Evolutionary conservation across 2,797 vertebrate species (phyloP), one percentile per base, ranked within the genome.

Genomic region (Cyclura pinguis): DNA sequence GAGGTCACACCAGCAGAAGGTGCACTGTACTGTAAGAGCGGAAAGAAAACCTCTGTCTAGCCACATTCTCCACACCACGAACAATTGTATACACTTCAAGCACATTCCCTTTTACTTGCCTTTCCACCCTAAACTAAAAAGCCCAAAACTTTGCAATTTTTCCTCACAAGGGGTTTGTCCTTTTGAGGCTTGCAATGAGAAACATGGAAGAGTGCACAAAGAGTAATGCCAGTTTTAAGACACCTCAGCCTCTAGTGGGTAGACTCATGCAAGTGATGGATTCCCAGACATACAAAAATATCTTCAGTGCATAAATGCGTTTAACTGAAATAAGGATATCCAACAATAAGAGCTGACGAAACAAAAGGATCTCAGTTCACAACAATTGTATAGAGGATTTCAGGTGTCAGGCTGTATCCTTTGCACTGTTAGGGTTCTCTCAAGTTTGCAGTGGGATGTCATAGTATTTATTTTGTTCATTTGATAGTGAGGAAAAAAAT

Each of bases 391-490:
- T n/a, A 29, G 69, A 73, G 22, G 78, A 52, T 9, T 35, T 57
- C 50, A 22, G 52, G 5, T 13, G 55, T 55, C 64, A 55, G 4
- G 12, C 35, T 52, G n/a, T 7, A 57, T 32, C n/a, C 18, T 29
- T 57, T 20, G 6, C 35, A 32, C 52, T 73, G 32, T 42, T 3
- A 29, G 24, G 38, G 2, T 32, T 73, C 14, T 73, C 80, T 24
- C 78, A 73, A 47, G 67, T 9, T 50, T 32, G 64, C 12, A 50
- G 16, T 50, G 8, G 18, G 42, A 52, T 72, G 42, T 13, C 29
- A n/a, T 84, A 64, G 32, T 62, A 38, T 84, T 64, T 27, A 64
- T 84, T 84, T 84, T 64, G 35, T 64, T 84, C 6, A 84, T 84
- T 72, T 22, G 47, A n/a, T 47, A 32, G 16, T 42, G 27, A 12